Evolutionary conservation across 2,113 vertebrate species (phyloP).

Genomic region (Channa maculata): DNA sequence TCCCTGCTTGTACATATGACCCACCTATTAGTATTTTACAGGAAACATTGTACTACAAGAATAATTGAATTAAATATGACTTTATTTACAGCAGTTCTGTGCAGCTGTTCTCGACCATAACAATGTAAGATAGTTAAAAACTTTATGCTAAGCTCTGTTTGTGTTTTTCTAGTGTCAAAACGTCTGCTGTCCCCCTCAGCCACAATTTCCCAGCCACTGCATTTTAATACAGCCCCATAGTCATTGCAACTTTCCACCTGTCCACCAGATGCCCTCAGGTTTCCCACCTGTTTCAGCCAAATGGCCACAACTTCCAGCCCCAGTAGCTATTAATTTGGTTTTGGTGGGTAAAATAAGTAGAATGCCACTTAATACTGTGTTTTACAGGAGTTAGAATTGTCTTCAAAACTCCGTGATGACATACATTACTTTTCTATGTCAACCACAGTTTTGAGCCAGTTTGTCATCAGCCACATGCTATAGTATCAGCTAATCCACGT

Average conservation of each 20-base stretch:
- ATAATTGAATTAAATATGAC: too few species aligned
- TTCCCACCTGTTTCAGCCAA: neutral
- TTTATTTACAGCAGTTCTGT: too few species aligned
- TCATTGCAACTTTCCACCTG: neutral
- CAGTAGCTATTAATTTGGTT: neutral
- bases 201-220: too few species aligned
- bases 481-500: conserved; percentile 42
- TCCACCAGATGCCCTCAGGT: neutral
- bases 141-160: too few species aligned
- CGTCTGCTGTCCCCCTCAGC: neutral
- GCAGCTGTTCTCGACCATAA: too few species aligned
- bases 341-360: too few species aligned
- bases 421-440: conserved; percentile 41
- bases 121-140: too few species aligned
- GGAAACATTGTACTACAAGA: too few species aligned
- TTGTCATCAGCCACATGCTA: conserved; percentile 23
- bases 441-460: conserved; percentile 37
- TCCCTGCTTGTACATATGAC: too few species aligned
- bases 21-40: too few species aligned
- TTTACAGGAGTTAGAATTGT: too few species aligned
- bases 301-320: neutral
- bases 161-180: neutral
- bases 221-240: neutral
- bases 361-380: neutral
- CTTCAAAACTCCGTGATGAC: neutral